Percentiles rank a stretch among this genome's conserved stretches.
Conservation (phyloP, 1,140 invertebrate genomes). For the Palaemon carinicauda region DNA sequence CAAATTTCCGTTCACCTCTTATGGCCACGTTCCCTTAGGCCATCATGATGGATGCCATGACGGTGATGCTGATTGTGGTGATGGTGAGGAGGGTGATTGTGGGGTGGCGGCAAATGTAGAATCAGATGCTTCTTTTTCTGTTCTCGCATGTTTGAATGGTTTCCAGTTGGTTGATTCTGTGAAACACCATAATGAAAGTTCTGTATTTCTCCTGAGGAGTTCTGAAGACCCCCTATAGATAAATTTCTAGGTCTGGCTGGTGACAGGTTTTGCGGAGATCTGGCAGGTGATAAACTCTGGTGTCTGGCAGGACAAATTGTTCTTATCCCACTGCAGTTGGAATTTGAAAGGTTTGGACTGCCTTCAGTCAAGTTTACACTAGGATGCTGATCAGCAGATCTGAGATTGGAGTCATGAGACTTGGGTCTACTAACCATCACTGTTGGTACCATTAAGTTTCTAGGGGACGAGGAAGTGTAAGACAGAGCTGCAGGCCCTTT, state of each 20-base stretch:
- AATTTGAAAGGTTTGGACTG: too few species aligned
- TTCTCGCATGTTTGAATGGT: slow-evolving; percentile 31
- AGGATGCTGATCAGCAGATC: too few species aligned
- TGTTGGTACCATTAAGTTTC: not conserved
- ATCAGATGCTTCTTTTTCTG: slow-evolving; percentile 55
- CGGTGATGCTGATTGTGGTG: slow-evolving; percentile 33
- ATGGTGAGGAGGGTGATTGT: slow-evolving; percentile 40
- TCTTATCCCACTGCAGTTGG: too few species aligned
- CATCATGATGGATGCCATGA: slow-evolving; percentile 27
- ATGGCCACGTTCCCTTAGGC: slow-evolving; percentile 39
- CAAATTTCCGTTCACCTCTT: slow-evolving; percentile 49
- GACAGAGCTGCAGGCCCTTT: not conserved
- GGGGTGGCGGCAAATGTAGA: slow-evolving; percentile 51
- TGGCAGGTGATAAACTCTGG: too few species aligned
- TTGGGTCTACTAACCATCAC: not conserved
- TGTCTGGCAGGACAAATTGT: too few species aligned
- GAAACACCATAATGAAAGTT: too few species aligned
- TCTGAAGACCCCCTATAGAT: too few species aligned
- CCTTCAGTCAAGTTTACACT: too few species aligned
- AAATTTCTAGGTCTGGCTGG: not conserved
- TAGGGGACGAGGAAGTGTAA: not conserved
- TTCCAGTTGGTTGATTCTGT: not conserved
- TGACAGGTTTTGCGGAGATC: not conserved
- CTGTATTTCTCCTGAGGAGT: too few species aligned
- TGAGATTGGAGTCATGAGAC: too few species aligned